A percentile compares a stretch with the other conserved stretches of the same genome.
Evolutionary conservation across 2,888 invertebrate species (phyloP).

Genomic region (Phytoseiulus persimilis): DNA sequence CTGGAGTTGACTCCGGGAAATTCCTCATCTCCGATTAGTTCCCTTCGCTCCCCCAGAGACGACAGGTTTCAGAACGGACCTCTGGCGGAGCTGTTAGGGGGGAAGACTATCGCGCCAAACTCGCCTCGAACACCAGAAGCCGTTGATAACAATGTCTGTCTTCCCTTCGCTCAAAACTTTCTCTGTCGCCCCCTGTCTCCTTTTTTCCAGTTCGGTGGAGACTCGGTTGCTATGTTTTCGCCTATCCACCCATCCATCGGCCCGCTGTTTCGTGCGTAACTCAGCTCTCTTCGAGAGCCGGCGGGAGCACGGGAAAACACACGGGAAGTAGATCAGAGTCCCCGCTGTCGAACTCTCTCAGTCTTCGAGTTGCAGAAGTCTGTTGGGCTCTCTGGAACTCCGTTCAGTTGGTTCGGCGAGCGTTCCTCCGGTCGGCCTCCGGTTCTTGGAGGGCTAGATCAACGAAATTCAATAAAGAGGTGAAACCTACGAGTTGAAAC

Average conservation of each 20-base stretch:
- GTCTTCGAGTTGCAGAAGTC: neutral
- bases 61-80: too few relatives aligned
- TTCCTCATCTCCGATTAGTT: neutral
- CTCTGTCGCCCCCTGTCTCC: neutral
- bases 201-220: neutral
- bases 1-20: neutral
- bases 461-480: neutral
- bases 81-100: neutral
- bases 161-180: neutral
- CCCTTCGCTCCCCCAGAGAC: too few relatives aligned
- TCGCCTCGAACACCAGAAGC: neutral
- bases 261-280: neutral
- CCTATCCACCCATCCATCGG: neutral
- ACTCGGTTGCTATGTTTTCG: neutral
- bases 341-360: neutral
- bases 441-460: neutral
- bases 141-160: neutral
- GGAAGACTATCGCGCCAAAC: neutral
- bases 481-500: neutral
- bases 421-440: neutral
- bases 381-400: neutral
- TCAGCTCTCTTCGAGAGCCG: neutral
- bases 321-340: neutral
- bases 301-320: neutral
- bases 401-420: neutral